Percentiles rank a stretch among this genome's conserved stretches.
Evolutionary conservation across 2,797 vertebrate genomes (phyloP).

Genomic region (Urosaurus nigricauda): DNA sequence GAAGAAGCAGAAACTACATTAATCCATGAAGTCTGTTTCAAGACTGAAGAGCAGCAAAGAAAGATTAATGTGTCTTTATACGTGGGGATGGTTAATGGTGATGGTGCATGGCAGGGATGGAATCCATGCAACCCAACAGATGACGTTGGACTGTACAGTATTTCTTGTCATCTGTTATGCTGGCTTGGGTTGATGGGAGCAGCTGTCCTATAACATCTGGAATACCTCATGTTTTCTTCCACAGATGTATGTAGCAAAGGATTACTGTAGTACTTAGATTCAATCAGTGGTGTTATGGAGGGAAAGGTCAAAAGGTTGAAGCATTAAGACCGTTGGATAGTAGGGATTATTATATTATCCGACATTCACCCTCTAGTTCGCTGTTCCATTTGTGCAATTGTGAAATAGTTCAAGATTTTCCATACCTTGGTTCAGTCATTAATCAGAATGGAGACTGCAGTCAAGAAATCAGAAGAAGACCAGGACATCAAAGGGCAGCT

Average conservation of each 20-base stretch:
- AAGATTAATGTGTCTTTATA: background rate
- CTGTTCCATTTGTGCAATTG: too few species aligned
- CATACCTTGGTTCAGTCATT: too few species aligned
- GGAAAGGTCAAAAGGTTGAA: too few species aligned
- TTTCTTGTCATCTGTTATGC: too few species aligned
- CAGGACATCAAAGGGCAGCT: too few species aligned
- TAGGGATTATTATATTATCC: too few species aligned
- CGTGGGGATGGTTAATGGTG: background rate
- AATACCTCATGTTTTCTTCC: background rate
- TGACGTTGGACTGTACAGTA: background rate
- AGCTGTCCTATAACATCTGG: background rate
- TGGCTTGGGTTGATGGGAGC: background rate
- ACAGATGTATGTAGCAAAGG: background rate
- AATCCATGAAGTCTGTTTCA: conserved; percentile 36
- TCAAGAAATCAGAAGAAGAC: too few species aligned
- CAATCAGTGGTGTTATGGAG: background rate
- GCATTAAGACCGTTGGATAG: too few species aligned
- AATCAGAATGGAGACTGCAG: too few species aligned
- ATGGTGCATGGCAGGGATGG: background rate
- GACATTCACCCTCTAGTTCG: too few species aligned
- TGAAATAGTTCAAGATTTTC: too few species aligned
- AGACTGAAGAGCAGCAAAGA: conserved; percentile 7
- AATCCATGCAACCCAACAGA: background rate
- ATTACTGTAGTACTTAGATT: background rate
- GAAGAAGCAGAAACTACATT: conserved; percentile 27